A percentile compares a stretch with the other conserved stretches of the same genome.
These are phyloP conservation scores for Chironomus tentans DNA, from an alignment of 2,888 invertebrate genomes.

Conservation along the genomic window DNA sequence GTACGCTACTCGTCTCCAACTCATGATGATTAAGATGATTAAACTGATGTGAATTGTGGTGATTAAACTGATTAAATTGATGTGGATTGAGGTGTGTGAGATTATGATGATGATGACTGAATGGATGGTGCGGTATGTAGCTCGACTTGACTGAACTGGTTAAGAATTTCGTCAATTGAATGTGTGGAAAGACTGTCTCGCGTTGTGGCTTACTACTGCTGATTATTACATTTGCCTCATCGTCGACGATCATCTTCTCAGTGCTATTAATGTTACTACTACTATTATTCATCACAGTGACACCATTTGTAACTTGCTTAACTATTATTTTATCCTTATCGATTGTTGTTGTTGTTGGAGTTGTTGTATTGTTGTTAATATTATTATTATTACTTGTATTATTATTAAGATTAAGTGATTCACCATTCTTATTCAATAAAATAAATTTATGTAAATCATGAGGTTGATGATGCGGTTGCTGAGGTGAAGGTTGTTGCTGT, in stretches of 20 bases:
- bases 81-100: conserved; percentile 11
- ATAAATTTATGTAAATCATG: conserved; percentile 25
- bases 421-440: conserved; percentile 22
- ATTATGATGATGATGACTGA: conserved; percentile 11
- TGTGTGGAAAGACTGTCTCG: conserved; percentile 11
- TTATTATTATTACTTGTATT: neutral
- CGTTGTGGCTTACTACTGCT: neutral
- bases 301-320: neutral
- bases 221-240: neutral
- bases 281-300: neutral
- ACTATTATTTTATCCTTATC: conserved; percentile 14
- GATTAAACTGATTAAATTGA: neutral
- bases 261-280: neutral
- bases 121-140: conserved; percentile 13
- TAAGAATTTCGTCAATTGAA: conserved; percentile 8
- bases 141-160: neutral
- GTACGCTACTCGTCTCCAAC: conserved; percentile 44
- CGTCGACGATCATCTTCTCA: conserved; percentile 13
- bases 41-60: neutral
- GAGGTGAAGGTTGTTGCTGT: conserved; percentile 23
- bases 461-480: conserved; percentile 22
- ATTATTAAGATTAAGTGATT: conserved; percentile 10
- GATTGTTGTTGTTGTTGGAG: neutral
- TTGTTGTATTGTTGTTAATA: too few relatives aligned
- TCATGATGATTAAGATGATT: conserved; percentile 30